These are phyloP conservation scores for Pristionchus entomophagus DNA, from an alignment of 2,888 invertebrate genomes.

Conservation along the genomic window DNA sequence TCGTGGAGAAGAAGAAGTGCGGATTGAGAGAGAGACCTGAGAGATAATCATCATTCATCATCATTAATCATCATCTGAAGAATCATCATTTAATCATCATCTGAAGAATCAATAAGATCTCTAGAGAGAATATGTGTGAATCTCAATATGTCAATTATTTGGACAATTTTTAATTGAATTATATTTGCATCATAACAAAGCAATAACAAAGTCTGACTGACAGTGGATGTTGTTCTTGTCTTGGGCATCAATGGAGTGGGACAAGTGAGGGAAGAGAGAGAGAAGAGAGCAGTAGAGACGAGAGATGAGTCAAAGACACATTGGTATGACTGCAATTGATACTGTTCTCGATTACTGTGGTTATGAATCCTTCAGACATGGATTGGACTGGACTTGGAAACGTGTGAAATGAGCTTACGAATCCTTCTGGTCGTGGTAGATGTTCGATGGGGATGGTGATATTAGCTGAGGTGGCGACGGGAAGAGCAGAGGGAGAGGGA, in stretches of 20 bases:
- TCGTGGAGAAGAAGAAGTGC: slow-evolving; percentile 55
- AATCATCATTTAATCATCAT: neutral
- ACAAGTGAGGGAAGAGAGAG: slow-evolving; percentile 38
- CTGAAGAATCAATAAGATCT: neutral
- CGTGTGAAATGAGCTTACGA: slow-evolving; percentile 54
- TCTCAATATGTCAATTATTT: too few relatives aligned
- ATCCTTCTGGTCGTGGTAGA: slow-evolving; percentile 58
- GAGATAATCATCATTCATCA: neutral
- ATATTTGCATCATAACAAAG: too few relatives aligned
- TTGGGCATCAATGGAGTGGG: slow-evolving; percentile 40
- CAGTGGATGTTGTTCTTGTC: slow-evolving; percentile 36
- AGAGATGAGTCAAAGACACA: slow-evolving; percentile 47
- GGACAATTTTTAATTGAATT: too few relatives aligned
- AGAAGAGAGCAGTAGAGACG: slow-evolving; percentile 31
- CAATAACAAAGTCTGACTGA: neutral
- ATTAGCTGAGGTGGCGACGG: slow-evolving; percentile 51
- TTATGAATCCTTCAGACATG: neutral
- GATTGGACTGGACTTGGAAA: neutral
- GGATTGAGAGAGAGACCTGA: slow-evolving; percentile 51
- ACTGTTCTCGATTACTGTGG: neutral
- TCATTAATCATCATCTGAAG: slow-evolving; percentile 18
- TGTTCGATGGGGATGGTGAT: slow-evolving; percentile 56
- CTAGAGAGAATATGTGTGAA: neutral
- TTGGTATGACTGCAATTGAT: slow-evolving; percentile 39
- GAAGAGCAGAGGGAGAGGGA: slow-evolving; percentile 53